Conservation (phyloP, 2,888 invertebrate genomes). For the Tanytarsus gracilentus region DNA sequence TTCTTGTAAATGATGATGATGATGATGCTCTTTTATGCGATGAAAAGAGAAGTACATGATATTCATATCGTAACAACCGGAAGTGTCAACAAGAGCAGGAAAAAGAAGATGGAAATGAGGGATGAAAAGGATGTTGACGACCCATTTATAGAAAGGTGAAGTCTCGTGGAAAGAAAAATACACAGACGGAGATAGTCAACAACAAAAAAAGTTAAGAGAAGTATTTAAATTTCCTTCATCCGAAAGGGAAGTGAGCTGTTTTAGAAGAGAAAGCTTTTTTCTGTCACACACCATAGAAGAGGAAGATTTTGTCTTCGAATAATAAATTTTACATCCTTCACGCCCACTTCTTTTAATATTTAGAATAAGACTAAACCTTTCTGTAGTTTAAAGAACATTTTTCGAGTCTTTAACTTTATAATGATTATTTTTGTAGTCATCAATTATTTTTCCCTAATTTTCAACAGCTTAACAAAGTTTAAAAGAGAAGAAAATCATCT, state of each 20-base stretch:
- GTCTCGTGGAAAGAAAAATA: background rate
- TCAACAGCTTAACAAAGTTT: too few species aligned
- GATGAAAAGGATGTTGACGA: background rate
- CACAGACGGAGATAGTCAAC: background rate
- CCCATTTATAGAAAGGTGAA: constrained; percentile 23
- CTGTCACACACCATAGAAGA: too few species aligned
- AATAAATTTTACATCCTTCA: too few species aligned
- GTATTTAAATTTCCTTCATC: background rate
- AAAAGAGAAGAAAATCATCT: background rate
- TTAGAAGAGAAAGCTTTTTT: background rate
- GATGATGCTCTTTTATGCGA: constrained; percentile 2
- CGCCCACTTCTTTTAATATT: too few species aligned
- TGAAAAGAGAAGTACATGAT: background rate
- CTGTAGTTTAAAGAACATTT: too few species aligned
- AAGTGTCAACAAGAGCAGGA: constrained; percentile 3
- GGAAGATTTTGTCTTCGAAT: too few species aligned
- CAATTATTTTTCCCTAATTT: too few species aligned
- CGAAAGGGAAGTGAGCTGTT: background rate
- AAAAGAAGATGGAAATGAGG: background rate
- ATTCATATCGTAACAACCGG: background rate
- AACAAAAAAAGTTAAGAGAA: background rate
- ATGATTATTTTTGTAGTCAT: too few species aligned
- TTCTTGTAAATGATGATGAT: background rate
- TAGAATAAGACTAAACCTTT: too few species aligned
- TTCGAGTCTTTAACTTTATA: too few species aligned